A percentile compares a stretch with the other conserved stretches of the same genome.
Conservation (phyloP, 2,113 vertebrate genomes). For the Hypocryptadius cinnamomeus region DNA sequence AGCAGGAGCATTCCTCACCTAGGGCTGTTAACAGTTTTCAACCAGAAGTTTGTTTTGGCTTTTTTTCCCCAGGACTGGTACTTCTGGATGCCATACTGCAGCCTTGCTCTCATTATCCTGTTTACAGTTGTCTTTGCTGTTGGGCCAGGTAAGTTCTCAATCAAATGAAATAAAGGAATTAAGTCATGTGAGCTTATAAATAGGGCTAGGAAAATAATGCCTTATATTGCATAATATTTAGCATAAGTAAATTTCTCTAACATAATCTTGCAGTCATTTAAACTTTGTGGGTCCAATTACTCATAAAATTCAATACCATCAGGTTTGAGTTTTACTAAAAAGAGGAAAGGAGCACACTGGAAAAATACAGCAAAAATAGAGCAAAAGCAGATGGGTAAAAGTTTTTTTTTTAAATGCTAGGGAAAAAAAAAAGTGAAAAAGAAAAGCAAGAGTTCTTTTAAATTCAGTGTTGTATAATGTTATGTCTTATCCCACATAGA, state of each 20-base stretch:
- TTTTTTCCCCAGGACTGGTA: conserved; percentile 50
- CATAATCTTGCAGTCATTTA: neutral
- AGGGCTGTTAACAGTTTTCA: neutral
- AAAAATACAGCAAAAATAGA: conserved; percentile 17
- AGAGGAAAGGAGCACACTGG: neutral
- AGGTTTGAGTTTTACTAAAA: neutral
- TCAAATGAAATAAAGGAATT: neutral
- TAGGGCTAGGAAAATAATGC: neutral
- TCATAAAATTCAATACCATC: neutral
- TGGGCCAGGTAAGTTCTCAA: conserved; percentile 70
- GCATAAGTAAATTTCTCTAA: neutral
- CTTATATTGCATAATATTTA: neutral
- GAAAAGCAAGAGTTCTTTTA: neutral
- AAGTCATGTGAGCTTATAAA: neutral
- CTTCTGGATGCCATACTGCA: conserved; percentile 82
- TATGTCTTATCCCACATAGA: neutral
- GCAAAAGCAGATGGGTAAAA: neutral
- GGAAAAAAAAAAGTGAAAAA: neutral
- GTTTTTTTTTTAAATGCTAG: neutral
- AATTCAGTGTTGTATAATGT: neutral
- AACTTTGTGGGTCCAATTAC: neutral
- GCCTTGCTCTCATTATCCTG: conserved; percentile 75
- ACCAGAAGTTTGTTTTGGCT: neutral
- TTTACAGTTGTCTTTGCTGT: conserved; percentile 70
- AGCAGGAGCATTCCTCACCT: neutral